phyloP scores from a whole-genome alignment of 2,888 invertebrate genomes.

The Blomia tropicalis region DNA sequence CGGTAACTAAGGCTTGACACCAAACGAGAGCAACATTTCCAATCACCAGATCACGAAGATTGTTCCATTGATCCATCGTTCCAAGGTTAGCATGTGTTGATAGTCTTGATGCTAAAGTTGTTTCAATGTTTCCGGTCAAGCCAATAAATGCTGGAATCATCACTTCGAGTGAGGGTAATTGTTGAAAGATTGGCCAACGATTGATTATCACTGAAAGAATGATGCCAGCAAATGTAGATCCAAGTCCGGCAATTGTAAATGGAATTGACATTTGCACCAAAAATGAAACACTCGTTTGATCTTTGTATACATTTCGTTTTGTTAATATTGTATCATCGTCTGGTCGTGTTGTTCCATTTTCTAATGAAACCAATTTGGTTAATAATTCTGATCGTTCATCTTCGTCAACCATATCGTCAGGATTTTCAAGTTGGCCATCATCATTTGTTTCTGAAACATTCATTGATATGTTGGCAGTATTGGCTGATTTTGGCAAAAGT shows the following conservation, averaged over 20 bases:
- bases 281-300: neutral
- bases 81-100: slow-evolving; percentile 88
- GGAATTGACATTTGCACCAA: slow-evolving; percentile 28
- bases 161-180: slow-evolving; percentile 36
- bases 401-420: no score
- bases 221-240: slow-evolving; percentile 18
- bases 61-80: slow-evolving; percentile 56
- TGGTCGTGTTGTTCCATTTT: no score
- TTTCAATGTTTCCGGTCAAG: slow-evolving; percentile 81
- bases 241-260: slow-evolving; percentile 30
- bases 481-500: no score
- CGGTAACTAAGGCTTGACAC: slow-evolving; percentile 69
- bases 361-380: no score
- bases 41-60: slow-evolving; percentile 52
- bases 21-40: slow-evolving; percentile 82
- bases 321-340: no score
- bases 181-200: slow-evolving; percentile 38
- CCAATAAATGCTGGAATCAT: slow-evolving; percentile 45
- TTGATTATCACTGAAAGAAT: slow-evolving; percentile 1
- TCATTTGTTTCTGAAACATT: no score
- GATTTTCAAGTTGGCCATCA: no score
- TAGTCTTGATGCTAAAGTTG: slow-evolving; percentile 87
- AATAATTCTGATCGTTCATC: no score
- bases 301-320: neutral
- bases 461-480: no score